Conservation (phyloP, 2,888 invertebrate genomes). For the Lithophane leautieri region DNA sequence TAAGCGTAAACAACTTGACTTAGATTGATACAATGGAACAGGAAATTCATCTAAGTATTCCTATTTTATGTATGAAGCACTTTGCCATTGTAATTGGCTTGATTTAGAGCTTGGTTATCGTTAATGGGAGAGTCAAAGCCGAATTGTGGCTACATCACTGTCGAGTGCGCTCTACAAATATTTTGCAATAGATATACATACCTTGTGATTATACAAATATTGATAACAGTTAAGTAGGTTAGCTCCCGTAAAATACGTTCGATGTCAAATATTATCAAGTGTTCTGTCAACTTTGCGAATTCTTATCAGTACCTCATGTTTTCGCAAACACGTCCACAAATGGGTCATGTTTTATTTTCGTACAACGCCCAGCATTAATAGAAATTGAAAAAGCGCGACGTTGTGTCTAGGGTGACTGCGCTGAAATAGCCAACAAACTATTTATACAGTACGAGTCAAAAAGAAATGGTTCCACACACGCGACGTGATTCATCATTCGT, state of each 20-base stretch:
- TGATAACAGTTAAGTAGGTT: conserved; percentile 87
- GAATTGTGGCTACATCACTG: conserved; percentile 46
- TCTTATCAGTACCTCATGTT: conserved; percentile 83
- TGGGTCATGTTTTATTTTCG: conserved; percentile 84
- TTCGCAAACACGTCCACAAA: conserved; percentile 81
- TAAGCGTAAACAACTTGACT: conserved; percentile 57
- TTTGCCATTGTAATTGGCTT: conserved; percentile 44
- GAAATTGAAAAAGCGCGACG: conserved; percentile 75
- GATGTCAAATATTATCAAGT: conserved; percentile 88
- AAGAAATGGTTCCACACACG: conserved; percentile 82
- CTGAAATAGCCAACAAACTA: conserved; percentile 76
- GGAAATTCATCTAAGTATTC: conserved; percentile 48
- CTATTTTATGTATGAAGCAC: conserved; percentile 38
- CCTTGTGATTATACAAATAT: conserved; percentile 83
- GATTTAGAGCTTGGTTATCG: conserved; percentile 41
- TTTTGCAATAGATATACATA: conserved; percentile 78
- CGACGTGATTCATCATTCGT: conserved; percentile 85
- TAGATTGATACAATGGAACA: conserved; percentile 57
- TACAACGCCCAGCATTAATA: conserved; percentile 71
- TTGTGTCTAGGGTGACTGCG: conserved; percentile 76
- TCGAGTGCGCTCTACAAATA: conserved; percentile 68
- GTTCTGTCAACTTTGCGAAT: conserved; percentile 84
- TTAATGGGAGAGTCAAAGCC: conserved; percentile 41
- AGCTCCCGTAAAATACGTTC: conserved; percentile 84
- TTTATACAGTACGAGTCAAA: conserved; percentile 75